These are phyloP conservation scores for Junco hyemalis DNA, from an alignment of 2,113 vertebrate genomes.

Conservation along the genomic window DNA sequence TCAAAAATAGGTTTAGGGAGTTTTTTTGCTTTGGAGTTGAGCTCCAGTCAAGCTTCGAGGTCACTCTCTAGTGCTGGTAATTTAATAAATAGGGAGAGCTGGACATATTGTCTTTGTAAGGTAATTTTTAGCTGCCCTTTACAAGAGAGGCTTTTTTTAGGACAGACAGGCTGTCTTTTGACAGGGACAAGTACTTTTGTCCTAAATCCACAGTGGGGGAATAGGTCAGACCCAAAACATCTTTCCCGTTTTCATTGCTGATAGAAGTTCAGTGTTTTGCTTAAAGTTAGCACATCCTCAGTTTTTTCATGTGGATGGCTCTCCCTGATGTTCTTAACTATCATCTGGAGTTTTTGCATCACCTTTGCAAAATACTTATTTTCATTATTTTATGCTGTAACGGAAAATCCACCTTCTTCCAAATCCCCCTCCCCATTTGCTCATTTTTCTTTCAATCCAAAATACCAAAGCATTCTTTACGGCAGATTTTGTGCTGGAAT, in stretches of 20 bases:
- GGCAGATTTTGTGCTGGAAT: background rate
- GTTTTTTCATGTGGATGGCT: background rate
- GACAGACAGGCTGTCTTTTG: background rate
- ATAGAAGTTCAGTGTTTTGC: background rate
- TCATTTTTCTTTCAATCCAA: background rate
- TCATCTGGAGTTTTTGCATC: background rate
- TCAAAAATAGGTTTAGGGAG: background rate
- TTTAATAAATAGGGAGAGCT: constrained; percentile 8
- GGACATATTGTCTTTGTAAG: background rate
- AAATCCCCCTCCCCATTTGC: background rate
- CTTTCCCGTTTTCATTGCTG: background rate
- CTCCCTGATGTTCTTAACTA: background rate
- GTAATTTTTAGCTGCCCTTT: constrained; percentile 18
- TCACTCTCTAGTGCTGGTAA: background rate
- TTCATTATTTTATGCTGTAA: background rate
- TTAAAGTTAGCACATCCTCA: background rate
- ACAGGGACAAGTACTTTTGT: background rate
- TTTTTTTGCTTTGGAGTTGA: background rate
- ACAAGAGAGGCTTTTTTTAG: background rate
- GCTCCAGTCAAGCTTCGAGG: background rate
- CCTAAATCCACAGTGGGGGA: background rate
- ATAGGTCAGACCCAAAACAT: background rate
- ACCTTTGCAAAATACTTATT: background rate
- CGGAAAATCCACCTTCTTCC: background rate
- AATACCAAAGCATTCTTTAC: background rate